Evolutionary conservation across 37 sponge, comb jelly and placozoan genomes (phyloP).

Genomic region (Diacarnus erythraeanus): DNA sequence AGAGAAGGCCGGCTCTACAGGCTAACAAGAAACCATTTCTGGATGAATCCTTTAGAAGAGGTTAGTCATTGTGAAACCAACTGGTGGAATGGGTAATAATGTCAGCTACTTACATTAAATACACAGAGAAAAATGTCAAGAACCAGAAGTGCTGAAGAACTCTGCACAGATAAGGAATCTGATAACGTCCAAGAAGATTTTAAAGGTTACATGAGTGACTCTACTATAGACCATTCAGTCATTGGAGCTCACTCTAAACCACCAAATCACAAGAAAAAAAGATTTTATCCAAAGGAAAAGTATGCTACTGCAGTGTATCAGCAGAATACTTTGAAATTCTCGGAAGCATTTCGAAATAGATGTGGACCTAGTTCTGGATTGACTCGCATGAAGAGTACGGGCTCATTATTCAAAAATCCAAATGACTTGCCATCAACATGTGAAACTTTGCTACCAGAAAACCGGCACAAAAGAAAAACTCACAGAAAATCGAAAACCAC

Average conservation of each 20-base stretch:
- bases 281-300: background rate
- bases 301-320: background rate
- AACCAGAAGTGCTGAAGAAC: slow-evolving; percentile 11
- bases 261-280: background rate
- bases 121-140: background rate
- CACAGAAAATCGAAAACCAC: background rate
- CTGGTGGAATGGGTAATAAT: background rate
- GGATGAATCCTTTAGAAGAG: background rate
- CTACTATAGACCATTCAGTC: background rate
- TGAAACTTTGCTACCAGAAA: background rate
- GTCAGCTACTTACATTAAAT: background rate
- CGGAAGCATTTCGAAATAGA: background rate
- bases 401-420: background rate
- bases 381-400: background rate
- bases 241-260: background rate
- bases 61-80: background rate
- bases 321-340: background rate
- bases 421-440: background rate
- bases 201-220: slow-evolving; percentile 19
- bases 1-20: slow-evolving; percentile 36
- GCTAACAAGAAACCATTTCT: slow-evolving; percentile 30
- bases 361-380: background rate
- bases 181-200: background rate
- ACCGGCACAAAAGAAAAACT: background rate
- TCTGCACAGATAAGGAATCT: background rate